Percentiles rank a stretch among this genome's conserved stretches.
Evolutionary conservation across 2,113 vertebrate species (phyloP).

Genomic region (Lagopus muta): DNA sequence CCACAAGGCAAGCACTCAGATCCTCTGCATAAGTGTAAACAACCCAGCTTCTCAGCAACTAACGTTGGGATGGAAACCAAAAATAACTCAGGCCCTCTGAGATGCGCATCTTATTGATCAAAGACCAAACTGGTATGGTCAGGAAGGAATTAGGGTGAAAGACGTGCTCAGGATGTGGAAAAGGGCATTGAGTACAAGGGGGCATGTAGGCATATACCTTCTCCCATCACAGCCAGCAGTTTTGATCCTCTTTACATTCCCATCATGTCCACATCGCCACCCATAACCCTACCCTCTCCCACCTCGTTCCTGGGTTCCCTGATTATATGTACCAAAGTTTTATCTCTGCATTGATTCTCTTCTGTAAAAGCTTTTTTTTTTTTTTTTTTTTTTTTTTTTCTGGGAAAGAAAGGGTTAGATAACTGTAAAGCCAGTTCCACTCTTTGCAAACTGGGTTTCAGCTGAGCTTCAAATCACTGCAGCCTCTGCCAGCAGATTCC

Average conservation of each 20-base stretch:
- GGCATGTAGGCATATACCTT: neutral
- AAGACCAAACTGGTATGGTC: fast-evolving
- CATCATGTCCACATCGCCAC: fast-evolving
- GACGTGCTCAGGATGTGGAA: fast-evolving
- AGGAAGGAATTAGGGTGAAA: neutral
- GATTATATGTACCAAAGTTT: neutral
- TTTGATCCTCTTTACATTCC: neutral
- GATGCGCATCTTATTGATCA: neutral
- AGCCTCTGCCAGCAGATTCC: neutral
- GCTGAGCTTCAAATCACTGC: neutral
- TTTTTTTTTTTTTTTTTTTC: neutral
- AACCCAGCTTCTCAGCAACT: fast-evolving
- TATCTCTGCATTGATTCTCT: neutral
- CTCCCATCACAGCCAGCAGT: neutral
- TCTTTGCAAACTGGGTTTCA: constrained; percentile 1
- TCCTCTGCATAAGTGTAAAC: neutral
- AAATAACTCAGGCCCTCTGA: neutral
- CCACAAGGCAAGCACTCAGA: neutral
- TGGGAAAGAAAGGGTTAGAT: neutral
- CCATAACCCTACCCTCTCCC: neutral
- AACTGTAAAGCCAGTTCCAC: neutral
- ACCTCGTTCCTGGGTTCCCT: neutral
- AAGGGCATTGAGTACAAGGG: neutral
- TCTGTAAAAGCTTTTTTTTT: neutral
- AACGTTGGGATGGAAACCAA: neutral